phyloP scores from a whole-genome alignment of 2,888 invertebrate genomes.

The Ramazzottius varieornatus region DNA sequence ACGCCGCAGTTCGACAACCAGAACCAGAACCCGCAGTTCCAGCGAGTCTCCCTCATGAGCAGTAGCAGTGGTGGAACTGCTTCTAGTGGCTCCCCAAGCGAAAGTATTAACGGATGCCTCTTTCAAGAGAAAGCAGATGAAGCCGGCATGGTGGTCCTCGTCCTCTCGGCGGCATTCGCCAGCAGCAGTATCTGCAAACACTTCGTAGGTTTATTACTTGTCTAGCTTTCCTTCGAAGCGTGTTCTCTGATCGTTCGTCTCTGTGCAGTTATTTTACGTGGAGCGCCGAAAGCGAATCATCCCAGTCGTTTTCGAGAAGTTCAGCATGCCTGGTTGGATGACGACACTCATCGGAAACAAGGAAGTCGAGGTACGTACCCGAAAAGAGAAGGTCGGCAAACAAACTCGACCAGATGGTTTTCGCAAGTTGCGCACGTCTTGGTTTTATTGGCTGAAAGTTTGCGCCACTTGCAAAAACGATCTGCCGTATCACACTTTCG shows the following conservation, averaged over 20 bases:
- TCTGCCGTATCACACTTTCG: no score
- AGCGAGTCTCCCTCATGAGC: not conserved
- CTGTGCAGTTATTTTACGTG: slow-evolving; percentile 22
- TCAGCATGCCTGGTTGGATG: slow-evolving; percentile 20
- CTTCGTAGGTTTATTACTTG: slow-evolving; percentile 11
- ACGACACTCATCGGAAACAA: slow-evolving; percentile 18
- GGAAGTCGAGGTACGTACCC: slow-evolving; percentile 13
- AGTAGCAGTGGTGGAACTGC: not conserved
- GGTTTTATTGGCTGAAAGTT: not conserved
- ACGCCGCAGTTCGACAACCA: not conserved
- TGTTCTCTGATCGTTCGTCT: not conserved
- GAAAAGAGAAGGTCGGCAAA: not conserved
- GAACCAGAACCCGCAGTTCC: not conserved
- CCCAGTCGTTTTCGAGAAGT: slow-evolving; percentile 17
- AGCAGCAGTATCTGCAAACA: slow-evolving; percentile 16
- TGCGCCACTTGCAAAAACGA: not conserved
- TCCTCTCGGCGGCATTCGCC: slow-evolving; percentile 17
- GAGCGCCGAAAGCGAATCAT: slow-evolving; percentile 23
- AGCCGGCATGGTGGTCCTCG: slow-evolving; percentile 17
- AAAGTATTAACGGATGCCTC: not conserved
- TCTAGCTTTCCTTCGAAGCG: slow-evolving; percentile 5
- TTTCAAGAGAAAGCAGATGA: slow-evolving; percentile 21
- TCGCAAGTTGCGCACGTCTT: no score
- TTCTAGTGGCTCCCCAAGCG: not conserved
- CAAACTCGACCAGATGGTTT: no score